Percentiles rank a stretch among this genome's conserved stretches.
Conservation (phyloP, 92 coral and sea anemone species). For the Meandrina meandrites region DNA sequence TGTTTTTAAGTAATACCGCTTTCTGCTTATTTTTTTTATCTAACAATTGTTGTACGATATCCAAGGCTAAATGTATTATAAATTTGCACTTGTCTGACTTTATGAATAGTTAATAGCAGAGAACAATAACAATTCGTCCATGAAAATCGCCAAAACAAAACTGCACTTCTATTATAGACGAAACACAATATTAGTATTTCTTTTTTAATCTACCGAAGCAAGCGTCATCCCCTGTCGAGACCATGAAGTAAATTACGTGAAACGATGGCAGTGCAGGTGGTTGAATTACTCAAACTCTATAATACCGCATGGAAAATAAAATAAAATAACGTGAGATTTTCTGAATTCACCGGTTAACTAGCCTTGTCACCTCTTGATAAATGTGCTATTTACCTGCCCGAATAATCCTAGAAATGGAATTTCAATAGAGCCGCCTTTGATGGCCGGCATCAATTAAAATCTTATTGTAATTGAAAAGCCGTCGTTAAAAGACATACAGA, state of each 20-base stretch:
- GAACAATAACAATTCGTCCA: neutral
- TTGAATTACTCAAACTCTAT: neutral
- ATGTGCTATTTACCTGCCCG: conserved; percentile 12
- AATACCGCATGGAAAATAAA: neutral
- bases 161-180: neutral
- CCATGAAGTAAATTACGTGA: neutral
- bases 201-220: neutral
- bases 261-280: neutral
- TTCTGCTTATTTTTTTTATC: neutral
- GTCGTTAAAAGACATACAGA: neutral
- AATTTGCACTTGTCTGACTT: neutral
- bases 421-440: conserved; percentile 18
- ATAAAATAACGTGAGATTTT: neutral
- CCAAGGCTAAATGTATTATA: neutral
- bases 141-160: neutral
- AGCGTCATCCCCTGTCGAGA: neutral
- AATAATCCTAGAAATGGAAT: neutral
- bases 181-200: neutral
- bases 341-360: neutral
- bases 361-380: neutral
- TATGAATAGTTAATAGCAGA: neutral
- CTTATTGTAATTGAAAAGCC: conserved; percentile 9
- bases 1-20: neutral
- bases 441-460: neutral
- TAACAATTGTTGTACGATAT: neutral